Evolutionary conservation across 2,888 invertebrate genomes (phyloP).

Genomic region (Gerris lacustris): DNA sequence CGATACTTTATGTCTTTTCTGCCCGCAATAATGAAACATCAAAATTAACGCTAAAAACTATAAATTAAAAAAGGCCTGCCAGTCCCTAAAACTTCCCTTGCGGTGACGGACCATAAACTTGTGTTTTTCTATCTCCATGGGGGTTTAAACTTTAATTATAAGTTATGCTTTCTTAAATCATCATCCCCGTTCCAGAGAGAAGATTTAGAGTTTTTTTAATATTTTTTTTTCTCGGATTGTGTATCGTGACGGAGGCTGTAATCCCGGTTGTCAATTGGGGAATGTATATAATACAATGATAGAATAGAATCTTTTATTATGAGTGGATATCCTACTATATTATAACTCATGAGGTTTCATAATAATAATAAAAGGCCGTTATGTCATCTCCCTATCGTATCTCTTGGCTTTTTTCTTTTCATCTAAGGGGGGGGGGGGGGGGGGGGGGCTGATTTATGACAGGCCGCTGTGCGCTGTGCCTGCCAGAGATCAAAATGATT

Average conservation of each 20-base stretch:
- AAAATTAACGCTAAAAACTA: too few species aligned
- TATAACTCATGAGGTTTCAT: neutral
- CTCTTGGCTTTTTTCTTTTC: conserved; percentile 3
- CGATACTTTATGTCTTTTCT: too few species aligned
- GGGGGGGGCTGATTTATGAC: conserved; percentile 1
- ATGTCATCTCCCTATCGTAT: conserved; percentile 2
- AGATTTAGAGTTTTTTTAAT: neutral
- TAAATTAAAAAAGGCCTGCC: too few species aligned
- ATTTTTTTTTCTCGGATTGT: neutral
- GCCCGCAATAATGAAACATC: too few species aligned
- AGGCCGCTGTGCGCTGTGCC: conserved; percentile 3
- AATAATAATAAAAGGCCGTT: conserved; percentile 5
- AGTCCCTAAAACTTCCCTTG: neutral
- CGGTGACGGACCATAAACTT: conserved; percentile 5
- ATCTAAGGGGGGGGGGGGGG: neutral
- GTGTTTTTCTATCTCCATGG: neutral
- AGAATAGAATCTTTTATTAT: neutral
- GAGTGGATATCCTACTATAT: neutral
- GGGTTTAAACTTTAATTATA: neutral
- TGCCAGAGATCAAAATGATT: conserved; percentile 2
- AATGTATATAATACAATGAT: neutral
- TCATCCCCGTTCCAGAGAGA: too few species aligned
- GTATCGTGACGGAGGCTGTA: neutral
- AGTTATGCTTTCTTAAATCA: conserved; percentile 3
- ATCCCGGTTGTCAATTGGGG: neutral